These are phyloP conservation scores for Malthinus seriepunctatus DNA, from an alignment of 2,888 invertebrate species.

Conservation along the genomic window DNA sequence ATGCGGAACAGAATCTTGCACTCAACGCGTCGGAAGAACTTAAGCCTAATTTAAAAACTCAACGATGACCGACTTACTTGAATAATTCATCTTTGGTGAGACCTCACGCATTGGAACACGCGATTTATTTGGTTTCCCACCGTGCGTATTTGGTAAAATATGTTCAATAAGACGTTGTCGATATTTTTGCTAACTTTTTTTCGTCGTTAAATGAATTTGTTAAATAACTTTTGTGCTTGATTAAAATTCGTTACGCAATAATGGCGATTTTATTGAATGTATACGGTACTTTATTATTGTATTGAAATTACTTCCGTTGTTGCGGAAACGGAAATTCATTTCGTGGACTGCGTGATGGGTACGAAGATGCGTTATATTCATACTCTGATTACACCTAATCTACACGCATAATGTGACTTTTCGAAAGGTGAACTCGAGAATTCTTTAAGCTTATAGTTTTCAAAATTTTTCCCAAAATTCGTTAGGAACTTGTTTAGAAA, in stretches of 20 bases:
- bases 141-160: conserved; percentile 38
- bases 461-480: too few species aligned
- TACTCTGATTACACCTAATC: neutral
- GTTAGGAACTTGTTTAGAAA: too few species aligned
- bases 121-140: conserved; percentile 50
- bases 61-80: conserved; percentile 46
- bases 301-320: conserved; percentile 44
- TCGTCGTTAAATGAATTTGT: too few species aligned
- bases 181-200: too few species aligned
- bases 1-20: conserved; percentile 33
- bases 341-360: conserved; percentile 9
- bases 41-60: conserved; percentile 41
- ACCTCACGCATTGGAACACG: conserved; percentile 50
- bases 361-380: conserved; percentile 1
- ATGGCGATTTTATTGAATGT: conserved; percentile 11
- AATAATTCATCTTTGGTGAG: conserved; percentile 49
- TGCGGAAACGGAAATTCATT: conserved; percentile 43
- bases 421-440: too few species aligned
- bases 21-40: conserved; percentile 36
- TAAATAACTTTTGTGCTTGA: too few species aligned
- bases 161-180: conserved; percentile 24
- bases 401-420: neutral
- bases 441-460: too few species aligned
- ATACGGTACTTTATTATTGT: conserved; percentile 3
- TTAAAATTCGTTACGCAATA: too few species aligned